A percentile compares a stretch with the other conserved stretches of the same genome.
These are phyloP conservation scores for Orchestes rusci DNA, from an alignment of 2,888 invertebrate species.

Conservation along the genomic window DNA sequence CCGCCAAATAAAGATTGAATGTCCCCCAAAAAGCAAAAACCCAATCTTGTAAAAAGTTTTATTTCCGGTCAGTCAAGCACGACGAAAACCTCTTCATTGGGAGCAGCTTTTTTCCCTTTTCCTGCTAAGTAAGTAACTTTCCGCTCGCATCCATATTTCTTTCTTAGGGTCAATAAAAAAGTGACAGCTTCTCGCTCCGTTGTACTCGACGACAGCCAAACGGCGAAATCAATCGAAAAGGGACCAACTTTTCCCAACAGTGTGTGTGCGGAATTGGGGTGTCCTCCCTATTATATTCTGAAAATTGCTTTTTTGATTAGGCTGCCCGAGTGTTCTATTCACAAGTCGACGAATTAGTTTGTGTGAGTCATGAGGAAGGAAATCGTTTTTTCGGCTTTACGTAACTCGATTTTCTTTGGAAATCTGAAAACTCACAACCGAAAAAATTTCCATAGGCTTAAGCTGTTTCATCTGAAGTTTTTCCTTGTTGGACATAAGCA, in stretches of 20 bases:
- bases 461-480: too few species aligned
- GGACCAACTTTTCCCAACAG: conserved; percentile 21
- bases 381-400: too few species aligned
- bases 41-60: conserved; percentile 25
- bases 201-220: conserved; percentile 25
- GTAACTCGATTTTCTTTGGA: too few species aligned
- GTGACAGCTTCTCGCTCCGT: conserved; percentile 22
- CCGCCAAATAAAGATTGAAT: conserved; percentile 15
- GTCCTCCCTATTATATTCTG: conserved; percentile 13
- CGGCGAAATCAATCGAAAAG: conserved; percentile 22
- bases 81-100: conserved; percentile 25
- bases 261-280: conserved; percentile 8
- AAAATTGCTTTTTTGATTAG: conserved; percentile 20
- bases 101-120: conserved; percentile 21
- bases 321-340: too few species aligned
- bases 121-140: conserved; percentile 25
- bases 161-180: conserved; percentile 25
- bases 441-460: too few species aligned
- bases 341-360: not conserved
- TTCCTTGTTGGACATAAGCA: too few species aligned
- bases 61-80: conserved; percentile 23
- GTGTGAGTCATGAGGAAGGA: too few species aligned
- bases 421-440: too few species aligned
- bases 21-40: conserved; percentile 15
- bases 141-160: conserved; percentile 23